Evolutionary conservation across 2,113 vertebrate species (phyloP).

Genomic region (Prunella fulvescens): DNA sequence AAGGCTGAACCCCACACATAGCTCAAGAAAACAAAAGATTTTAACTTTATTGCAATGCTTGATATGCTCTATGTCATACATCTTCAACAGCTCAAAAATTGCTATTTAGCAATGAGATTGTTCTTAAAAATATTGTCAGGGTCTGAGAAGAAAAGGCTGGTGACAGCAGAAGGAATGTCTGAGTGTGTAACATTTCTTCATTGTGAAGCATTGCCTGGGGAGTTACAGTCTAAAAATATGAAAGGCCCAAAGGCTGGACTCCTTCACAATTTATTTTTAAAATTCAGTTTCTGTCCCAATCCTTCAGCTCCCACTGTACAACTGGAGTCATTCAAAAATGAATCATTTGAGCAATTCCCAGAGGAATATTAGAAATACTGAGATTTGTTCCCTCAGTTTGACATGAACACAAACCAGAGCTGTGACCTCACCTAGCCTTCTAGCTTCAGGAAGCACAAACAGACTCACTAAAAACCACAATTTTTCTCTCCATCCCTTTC

Average conservation of each 20-base stretch:
- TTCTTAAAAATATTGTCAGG: background rate
- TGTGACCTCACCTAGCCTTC: background rate
- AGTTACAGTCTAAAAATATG: background rate
- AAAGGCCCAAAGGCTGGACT: background rate
- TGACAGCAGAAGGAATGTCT: background rate
- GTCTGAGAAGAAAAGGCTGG: background rate
- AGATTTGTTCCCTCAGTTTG: background rate
- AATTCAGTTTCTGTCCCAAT: background rate
- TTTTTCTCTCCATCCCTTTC: background rate
- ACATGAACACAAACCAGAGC: background rate
- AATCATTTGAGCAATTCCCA: background rate
- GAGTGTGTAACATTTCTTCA: background rate
- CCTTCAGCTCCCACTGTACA: background rate
- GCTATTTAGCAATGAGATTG: background rate
- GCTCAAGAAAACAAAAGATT: background rate
- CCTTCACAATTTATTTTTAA: background rate
- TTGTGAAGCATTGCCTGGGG: background rate
- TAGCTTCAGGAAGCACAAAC: background rate
- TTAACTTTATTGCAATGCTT: background rate
- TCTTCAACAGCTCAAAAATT: background rate
- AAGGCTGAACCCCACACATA: accelerated
- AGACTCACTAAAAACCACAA: background rate
- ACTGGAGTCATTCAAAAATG: background rate
- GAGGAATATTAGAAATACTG: background rate
- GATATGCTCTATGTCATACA: background rate